Percentiles rank a stretch among this genome's conserved stretches.
Evolutionary conservation across 2,113 vertebrate species (phyloP).

Genomic region (Cercopithecus mona): DNA sequence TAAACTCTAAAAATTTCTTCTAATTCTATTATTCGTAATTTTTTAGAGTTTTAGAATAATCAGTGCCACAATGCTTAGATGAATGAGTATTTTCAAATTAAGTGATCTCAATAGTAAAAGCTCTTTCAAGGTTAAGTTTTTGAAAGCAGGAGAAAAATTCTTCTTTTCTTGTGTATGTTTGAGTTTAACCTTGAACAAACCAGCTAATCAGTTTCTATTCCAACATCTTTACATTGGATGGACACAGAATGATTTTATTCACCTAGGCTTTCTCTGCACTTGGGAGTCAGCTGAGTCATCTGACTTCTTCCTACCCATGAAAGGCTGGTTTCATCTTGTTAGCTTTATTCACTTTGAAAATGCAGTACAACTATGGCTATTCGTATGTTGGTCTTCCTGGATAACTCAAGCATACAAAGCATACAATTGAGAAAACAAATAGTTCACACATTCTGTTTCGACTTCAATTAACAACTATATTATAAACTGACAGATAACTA

Average conservation of each 20-base stretch:
- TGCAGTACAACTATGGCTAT: not conserved
- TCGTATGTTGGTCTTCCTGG: conserved; percentile 44
- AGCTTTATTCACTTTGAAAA: conserved; percentile 57
- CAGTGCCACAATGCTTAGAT: not conserved
- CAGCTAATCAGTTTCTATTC: conserved; percentile 19
- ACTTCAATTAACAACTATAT: conserved; percentile 63
- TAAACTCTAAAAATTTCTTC: not conserved
- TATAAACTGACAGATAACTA: conserved; percentile 66
- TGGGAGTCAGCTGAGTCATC: not conserved
- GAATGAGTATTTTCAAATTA: not conserved
- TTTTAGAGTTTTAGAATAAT: not conserved
- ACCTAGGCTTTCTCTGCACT: not conserved
- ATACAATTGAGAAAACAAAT: conserved; percentile 67
- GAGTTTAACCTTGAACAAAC: conserved; percentile 33
- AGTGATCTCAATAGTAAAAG: not conserved
- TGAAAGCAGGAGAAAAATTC: not conserved
- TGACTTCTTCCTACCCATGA: not conserved
- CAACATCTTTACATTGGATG: not conserved
- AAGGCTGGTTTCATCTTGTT: not conserved
- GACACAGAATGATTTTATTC: not conserved
- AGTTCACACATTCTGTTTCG: conserved; percentile 55
- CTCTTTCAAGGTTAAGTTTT: conserved; percentile 48
- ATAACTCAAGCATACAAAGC: conserved; percentile 38
- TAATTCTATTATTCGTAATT: not conserved
- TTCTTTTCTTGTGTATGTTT: not conserved